Conservation (phyloP, 2,888 invertebrate species). For the Chrysotoxum bicinctum region DNA sequence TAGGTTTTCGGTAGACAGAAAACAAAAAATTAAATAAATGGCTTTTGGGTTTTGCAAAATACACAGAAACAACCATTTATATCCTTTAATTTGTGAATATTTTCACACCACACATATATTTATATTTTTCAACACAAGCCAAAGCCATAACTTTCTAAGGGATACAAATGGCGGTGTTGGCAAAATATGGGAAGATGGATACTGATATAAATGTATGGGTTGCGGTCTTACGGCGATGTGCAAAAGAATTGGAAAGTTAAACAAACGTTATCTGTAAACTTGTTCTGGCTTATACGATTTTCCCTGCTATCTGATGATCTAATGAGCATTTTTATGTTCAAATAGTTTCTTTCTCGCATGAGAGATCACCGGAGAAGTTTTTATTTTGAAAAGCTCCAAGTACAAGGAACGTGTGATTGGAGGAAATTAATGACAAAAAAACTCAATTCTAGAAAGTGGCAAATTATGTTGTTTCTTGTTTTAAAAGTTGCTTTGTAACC, state of each 20-base stretch:
- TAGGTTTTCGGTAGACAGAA: neutral
- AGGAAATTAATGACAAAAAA: neutral
- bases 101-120: neutral
- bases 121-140: neutral
- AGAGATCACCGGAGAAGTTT: neutral
- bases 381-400: neutral
- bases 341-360: slow-evolving; percentile 9
- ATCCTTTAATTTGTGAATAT: slow-evolving; percentile 43
- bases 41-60: neutral
- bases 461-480: neutral
- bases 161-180: slow-evolving; percentile 9
- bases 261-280: slow-evolving; percentile 30
- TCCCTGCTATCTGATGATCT: neutral
- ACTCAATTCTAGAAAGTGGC: neutral
- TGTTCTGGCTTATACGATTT: slow-evolving; percentile 25
- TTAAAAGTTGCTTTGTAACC: neutral
- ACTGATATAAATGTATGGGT: neutral
- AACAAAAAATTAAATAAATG: slow-evolving; percentile 19
- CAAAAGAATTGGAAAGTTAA: slow-evolving; percentile 1
- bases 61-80: slow-evolving; percentile 10
- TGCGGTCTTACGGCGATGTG: neutral
- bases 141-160: slow-evolving; percentile 1
- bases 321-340: slow-evolving; percentile 26
- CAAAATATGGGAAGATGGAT: neutral
- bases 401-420: neutral